Conservation (phyloP, 2,888 invertebrate species). For the Eristalinus aeneus region DNA sequence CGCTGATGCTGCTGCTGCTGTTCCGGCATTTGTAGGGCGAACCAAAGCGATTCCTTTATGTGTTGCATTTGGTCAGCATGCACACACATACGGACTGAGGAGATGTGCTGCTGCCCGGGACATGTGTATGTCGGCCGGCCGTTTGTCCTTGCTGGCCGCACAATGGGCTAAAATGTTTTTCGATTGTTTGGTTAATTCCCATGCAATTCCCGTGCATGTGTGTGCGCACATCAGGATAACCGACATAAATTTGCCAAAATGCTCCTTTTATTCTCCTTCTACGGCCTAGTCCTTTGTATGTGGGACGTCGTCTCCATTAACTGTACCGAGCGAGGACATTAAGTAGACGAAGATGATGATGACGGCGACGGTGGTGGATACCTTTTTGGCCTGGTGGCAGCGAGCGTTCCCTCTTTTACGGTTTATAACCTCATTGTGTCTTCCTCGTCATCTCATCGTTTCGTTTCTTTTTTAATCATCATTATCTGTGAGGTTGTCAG, state of each 20-base stretch:
- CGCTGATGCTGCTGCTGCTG: conserved; percentile 51
- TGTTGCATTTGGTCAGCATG: conserved; percentile 66
- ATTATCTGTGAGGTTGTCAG: conserved; percentile 60
- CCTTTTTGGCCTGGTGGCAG: conserved; percentile 64
- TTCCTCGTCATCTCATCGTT: conserved; percentile 32
- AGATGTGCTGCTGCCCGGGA: conserved; percentile 31
- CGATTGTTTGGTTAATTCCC: conserved; percentile 70
- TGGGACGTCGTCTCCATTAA: conserved; percentile 62
- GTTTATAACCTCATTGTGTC: conserved; percentile 69
- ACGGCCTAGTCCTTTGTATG: conserved; percentile 10
- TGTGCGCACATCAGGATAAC: conserved; percentile 37
- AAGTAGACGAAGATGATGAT: conserved; percentile 14
- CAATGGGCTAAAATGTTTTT: conserved; percentile 71
- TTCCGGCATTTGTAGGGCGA: conserved; percentile 35
- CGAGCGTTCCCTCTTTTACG: conserved; percentile 67
- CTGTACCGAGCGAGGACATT: conserved; percentile 56
- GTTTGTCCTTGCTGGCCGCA: conserved; percentile 66
- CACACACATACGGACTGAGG: conserved; percentile 19
- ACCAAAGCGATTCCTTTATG: conserved; percentile 52
- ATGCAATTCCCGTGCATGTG: conserved; percentile 40
- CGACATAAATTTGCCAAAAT: conserved; percentile 62
- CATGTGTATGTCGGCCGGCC: conserved; percentile 57
- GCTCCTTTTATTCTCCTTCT: conserved; percentile 49
- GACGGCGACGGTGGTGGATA: conserved; percentile 50
- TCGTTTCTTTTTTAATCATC: conserved; percentile 62